Base-by-base conservation (phyloP, 2,113 vertebrate genomes). In the Hippolais icterina region DNA sequence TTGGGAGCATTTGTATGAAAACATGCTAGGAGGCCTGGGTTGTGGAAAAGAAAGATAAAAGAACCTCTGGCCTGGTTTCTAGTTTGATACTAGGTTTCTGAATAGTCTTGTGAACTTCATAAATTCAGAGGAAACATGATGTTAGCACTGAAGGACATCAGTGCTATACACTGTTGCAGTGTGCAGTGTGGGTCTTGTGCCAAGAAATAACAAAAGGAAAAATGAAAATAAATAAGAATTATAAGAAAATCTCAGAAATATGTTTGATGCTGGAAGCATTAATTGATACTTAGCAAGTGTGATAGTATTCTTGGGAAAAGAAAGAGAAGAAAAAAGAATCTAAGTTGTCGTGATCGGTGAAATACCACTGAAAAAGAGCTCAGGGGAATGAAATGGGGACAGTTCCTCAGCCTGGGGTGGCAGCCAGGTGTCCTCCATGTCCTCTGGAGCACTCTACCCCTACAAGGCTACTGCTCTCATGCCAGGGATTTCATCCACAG, bases 391-490 rank as follows among this genome's bases (percentile, higher is more conserved):
- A 76, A 85, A 93, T 2, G 2, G 39, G 79, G 29, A 13, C 1
- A 22, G 20, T 35, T 82, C 27, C 35, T 75, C 41, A 53, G 42
- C n/a, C 71, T n/a, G 22, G 37, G 10, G 10, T 60, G 59, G 33
- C 56, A 78, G 18, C 19, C n/a, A 59, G 37, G 22, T 39, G 19
- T 42, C 17, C 70, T 35, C 22, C 2, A 3, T n/a, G 15, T 56
- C 14, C 21, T 59, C 44, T 19, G 13, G 35, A 72, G 22, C 54
- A 60, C 31, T 57, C 37, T 20, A n/a, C 6, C 41, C 39, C n/a
- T 3, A 0, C 39, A 19, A 47, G 42, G 14, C 24, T 65, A 12
- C 31, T 8, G 18, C 24, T 87, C 9, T 42, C 3, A 0, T 33
- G 69, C 10, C 31, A 16, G 16, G 29, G 23, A 18, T 35, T 83